phyloP scores from a whole-genome alignment of 2,113 vertebrate species.

The Tachuris rubrigastra region DNA sequence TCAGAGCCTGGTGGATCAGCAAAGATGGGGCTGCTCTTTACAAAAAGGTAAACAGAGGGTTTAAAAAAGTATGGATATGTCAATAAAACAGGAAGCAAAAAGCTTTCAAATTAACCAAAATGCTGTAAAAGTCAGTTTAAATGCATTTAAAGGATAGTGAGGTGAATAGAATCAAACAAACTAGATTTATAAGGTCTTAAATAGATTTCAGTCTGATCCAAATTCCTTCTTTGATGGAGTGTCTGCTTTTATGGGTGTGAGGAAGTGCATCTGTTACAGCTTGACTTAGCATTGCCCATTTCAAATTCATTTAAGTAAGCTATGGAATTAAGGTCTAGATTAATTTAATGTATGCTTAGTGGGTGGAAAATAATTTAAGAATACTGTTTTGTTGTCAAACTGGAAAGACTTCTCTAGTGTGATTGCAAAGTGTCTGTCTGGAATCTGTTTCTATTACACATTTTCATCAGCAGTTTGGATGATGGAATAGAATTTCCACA shows the following conservation, averaged over 20 bases:
- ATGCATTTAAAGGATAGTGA: not conserved
- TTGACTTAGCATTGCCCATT: not conserved
- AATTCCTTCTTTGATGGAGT: not conserved
- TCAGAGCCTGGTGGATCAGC: not conserved
- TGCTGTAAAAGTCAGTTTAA: not conserved
- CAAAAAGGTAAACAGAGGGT: not conserved
- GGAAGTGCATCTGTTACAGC: not conserved
- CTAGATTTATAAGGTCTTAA: not conserved
- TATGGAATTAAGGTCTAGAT: not conserved
- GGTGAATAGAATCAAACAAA: not conserved
- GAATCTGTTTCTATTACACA: not conserved
- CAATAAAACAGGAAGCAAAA: not conserved
- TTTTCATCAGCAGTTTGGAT: not conserved
- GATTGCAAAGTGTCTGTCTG: not conserved
- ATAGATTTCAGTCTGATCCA: not conserved
- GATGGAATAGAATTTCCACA: not conserved
- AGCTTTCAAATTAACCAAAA: not conserved
- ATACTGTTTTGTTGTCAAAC: slow-evolving; percentile 9
- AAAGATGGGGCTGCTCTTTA: not conserved
- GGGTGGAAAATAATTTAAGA: not conserved
- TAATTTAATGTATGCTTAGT: not conserved
- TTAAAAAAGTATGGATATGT: not conserved
- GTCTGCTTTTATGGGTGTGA: not conserved
- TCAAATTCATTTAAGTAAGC: not conserved
- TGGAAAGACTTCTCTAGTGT: not conserved